Conservation (phyloP, 2,888 invertebrate species). For the Tupiocoris notatus region DNA sequence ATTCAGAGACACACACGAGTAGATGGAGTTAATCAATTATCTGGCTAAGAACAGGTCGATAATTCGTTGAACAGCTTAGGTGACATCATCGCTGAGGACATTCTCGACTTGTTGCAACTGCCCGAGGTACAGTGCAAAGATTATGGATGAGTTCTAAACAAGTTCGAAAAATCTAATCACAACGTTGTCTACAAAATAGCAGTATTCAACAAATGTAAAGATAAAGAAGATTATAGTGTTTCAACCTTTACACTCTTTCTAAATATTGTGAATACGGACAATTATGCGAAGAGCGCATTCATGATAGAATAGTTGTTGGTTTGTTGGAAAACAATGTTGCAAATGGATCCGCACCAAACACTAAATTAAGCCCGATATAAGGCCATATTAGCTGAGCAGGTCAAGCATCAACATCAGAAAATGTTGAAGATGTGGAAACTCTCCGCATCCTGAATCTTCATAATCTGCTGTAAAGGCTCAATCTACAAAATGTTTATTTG, state of each 20-base stretch:
- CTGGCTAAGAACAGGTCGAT: constrained; percentile 13
- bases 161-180: constrained; percentile 45
- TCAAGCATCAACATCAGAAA: constrained; percentile 10
- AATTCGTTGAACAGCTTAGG: constrained; percentile 11
- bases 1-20: constrained; percentile 2
- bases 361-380: neutral
- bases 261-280: constrained; percentile 48
- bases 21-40: neutral
- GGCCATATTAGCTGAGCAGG: constrained; percentile 8
- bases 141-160: neutral
- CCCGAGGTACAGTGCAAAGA: constrained; percentile 6
- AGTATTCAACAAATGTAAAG: constrained; percentile 42
- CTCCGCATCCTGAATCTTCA: neutral
- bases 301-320: constrained; percentile 50
- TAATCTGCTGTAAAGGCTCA: constrained; percentile 1
- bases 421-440: neutral
- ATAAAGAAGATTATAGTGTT: constrained; percentile 17
- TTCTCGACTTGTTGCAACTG: constrained; percentile 16
- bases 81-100: constrained; percentile 24
- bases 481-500: neutral
- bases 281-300: constrained; percentile 49
- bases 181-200: constrained; percentile 49
- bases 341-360: neutral
- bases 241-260: constrained; percentile 41
- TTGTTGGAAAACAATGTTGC: neutral